These are phyloP conservation scores for Labeo catla DNA, from an alignment of 2,113 vertebrate genomes.

Conservation along the genomic window DNA sequence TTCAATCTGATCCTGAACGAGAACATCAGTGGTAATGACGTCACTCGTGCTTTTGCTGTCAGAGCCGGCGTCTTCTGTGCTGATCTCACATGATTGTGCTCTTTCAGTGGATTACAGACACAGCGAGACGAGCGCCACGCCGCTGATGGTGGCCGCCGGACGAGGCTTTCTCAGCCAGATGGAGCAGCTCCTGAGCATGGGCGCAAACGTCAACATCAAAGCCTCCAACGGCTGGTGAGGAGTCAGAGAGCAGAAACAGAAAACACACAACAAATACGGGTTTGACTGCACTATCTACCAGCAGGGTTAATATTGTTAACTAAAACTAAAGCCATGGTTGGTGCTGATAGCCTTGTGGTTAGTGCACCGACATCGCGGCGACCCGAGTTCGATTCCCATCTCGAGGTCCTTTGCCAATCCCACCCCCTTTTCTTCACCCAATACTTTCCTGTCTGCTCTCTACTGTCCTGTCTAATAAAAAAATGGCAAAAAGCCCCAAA, in stretches of 20 bases:
- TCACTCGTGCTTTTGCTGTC: background rate
- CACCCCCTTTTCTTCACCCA: too few species aligned
- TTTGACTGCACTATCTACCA: too few species aligned
- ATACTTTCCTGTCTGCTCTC: too few species aligned
- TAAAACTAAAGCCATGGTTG: too few species aligned
- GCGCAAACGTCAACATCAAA: conserved; percentile 84
- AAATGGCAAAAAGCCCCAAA: too few species aligned
- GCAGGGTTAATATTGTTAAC: too few species aligned
- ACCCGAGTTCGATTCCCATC: too few species aligned
- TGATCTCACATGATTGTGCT: background rate
- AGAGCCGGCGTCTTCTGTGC: background rate
- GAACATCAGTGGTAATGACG: conserved; percentile 80
- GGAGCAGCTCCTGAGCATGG: conserved; percentile 90
- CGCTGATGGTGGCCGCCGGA: conserved; percentile 90
- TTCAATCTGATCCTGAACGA: conserved; percentile 92
- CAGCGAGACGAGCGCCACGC: conserved; percentile 86
- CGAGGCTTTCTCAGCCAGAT: conserved; percentile 87
- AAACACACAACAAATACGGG: background rate
- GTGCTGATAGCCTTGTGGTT: too few species aligned
- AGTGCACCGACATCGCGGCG: too few species aligned
- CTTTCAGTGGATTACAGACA: conserved; percentile 90
- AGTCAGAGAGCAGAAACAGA: background rate
- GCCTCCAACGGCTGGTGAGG: conserved; percentile 92
- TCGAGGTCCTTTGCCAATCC: too few species aligned
- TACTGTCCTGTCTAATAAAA: too few species aligned